Percentiles rank a stretch among this genome's conserved stretches.
Evolutionary conservation across 2,888 invertebrate species (phyloP).

Genomic region (Hydraecia micacea): DNA sequence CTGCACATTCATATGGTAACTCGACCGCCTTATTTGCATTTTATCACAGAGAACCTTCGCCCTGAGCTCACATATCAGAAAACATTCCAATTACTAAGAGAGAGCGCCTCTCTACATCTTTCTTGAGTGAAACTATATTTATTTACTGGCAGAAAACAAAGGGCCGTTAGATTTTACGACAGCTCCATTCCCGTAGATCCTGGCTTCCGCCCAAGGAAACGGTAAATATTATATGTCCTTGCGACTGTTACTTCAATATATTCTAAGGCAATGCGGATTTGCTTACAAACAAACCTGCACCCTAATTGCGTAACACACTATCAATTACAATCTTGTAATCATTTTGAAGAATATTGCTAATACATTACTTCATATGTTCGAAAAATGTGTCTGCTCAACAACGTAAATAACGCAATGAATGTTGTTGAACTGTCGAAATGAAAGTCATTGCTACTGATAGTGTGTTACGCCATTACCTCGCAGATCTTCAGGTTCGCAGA

Average conservation of each 20-base stretch:
- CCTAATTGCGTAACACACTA: no score
- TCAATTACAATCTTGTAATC: no score
- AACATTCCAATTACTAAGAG: constrained; percentile 34
- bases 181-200: constrained; percentile 10
- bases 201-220: constrained; percentile 41
- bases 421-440: no score
- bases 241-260: constrained; percentile 1
- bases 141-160: constrained; percentile 32
- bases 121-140: constrained; percentile 28
- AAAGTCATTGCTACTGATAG: no score
- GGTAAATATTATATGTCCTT: constrained; percentile 35
- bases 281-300: constrained; percentile 18
- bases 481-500: no score
- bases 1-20: not conserved
- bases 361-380: no score
- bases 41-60: not conserved
- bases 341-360: no score
- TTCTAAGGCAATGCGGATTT: constrained; percentile 12
- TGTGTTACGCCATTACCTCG: no score
- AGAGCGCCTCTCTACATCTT: constrained; percentile 18
- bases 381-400: no score
- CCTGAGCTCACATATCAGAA: constrained; percentile 19
- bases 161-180: constrained; percentile 37
- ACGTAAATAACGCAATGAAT: no score
- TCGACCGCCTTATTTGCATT: not conserved